These are phyloP conservation scores for Sarotherodon lohbergeri DNA, from an alignment of 2,113 vertebrate species.

Conservation along the genomic window DNA sequence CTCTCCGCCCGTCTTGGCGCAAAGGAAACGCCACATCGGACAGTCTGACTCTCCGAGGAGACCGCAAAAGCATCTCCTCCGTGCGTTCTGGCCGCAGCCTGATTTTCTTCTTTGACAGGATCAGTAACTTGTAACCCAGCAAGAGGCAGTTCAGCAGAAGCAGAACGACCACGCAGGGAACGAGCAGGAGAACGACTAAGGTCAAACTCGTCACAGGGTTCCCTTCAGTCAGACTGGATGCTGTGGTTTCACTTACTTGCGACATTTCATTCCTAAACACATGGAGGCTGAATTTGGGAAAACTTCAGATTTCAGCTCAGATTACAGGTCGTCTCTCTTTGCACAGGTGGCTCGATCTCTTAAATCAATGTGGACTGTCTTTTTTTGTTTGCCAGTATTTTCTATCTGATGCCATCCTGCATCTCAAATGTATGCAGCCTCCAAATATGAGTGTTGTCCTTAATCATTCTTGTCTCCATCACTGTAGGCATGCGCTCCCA, in stretches of 20 bases:
- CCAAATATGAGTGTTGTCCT: neutral
- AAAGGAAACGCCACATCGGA: constrained; percentile 32
- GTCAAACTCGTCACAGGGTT: constrained; percentile 60
- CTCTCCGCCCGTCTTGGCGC: constrained; percentile 24
- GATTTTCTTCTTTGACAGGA: constrained; percentile 29
- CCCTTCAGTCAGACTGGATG: constrained; percentile 35
- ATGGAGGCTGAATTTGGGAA: neutral
- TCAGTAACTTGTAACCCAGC: constrained; percentile 70
- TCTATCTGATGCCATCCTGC: neutral
- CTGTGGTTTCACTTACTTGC: constrained; percentile 31
- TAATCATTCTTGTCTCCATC: neutral
- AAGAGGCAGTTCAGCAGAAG: constrained; percentile 74
- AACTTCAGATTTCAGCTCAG: neutral
- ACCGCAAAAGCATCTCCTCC: constrained; percentile 50
- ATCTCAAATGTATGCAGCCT: neutral
- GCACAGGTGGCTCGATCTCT: constrained; percentile 31
- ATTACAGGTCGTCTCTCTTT: neutral
- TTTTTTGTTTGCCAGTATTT: neutral
- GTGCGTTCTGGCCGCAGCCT: constrained; percentile 1
- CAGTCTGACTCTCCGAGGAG: constrained; percentile 23
- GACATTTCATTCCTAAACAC: constrained; percentile 67
- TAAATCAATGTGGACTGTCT: constrained; percentile 34
- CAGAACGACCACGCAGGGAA: constrained; percentile 73
- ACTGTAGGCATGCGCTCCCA: neutral
- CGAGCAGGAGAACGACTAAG: constrained; percentile 69